Conservation (phyloP, 2,797 vertebrate species). For the Phrynocephalus guinanensis region DNA sequence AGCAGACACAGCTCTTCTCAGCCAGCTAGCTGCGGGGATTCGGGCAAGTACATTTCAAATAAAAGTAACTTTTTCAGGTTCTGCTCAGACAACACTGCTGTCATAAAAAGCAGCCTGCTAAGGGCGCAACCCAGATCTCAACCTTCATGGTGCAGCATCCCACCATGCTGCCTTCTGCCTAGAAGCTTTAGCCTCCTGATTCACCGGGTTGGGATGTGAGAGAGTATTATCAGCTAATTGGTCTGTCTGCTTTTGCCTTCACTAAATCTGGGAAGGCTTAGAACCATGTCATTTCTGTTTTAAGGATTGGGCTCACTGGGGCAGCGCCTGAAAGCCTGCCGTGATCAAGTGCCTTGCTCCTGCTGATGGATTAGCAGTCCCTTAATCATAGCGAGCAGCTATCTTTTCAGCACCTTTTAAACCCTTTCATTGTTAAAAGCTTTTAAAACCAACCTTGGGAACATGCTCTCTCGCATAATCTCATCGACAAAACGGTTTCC, state of each 20-base stretch:
- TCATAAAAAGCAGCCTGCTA: background rate
- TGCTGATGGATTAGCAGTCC: background rate
- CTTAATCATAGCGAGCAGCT: slow-evolving; percentile 17
- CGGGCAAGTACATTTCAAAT: too few species aligned
- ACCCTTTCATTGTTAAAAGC: slow-evolving; percentile 22
- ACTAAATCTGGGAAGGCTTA: background rate
- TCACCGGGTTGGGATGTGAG: background rate
- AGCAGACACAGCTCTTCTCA: background rate
- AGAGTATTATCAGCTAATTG: background rate
- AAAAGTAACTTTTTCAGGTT: too few species aligned
- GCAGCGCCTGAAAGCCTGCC: background rate
- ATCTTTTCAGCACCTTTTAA: slow-evolving; percentile 22
- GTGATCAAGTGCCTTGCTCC: background rate
- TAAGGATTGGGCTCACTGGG: background rate
- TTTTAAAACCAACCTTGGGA: slow-evolving; percentile 35
- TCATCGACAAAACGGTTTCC: slow-evolving; percentile 22
- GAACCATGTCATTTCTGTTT: background rate
- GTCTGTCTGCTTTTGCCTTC: background rate
- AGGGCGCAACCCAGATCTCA: background rate
- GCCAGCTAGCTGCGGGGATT: too few species aligned
- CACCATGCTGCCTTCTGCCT: background rate
- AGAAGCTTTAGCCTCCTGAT: background rate
- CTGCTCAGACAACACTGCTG: background rate
- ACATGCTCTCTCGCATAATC: slow-evolving; percentile 25
- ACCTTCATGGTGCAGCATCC: background rate